Base-by-base conservation (phyloP, 2,888 invertebrate species). In the Empis stercorea region DNA sequence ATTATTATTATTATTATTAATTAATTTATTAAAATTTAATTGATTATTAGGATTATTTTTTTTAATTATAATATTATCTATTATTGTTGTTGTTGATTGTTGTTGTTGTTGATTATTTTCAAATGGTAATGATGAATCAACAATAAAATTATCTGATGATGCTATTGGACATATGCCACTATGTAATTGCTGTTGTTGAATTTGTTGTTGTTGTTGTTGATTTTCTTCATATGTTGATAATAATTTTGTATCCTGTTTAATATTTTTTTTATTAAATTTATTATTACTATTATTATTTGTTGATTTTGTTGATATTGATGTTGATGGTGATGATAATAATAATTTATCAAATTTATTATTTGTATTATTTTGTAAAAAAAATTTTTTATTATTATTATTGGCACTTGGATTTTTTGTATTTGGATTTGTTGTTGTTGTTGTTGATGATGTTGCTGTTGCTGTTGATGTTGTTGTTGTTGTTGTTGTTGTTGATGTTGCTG, bases 21-120 rank as follows among this genome's bases (percentile, higher is more conserved):
- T 20, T 20, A 20, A 20, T 20, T 27, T 27, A 27, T 27, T 27
- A 27, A 27, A 27, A 27, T 27, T 27, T 27, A 27, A 27, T 27
- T 27, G 23, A 27, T 27, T 27, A 27, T 27, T 27, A 27, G 23
- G 23, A 27, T 27, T 27, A 6, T 27, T 30, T 57, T 52, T 6
- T 59, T 58, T 30, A 59, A 43, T 16, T 57, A 57, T 56, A 58
- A 54, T 49, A 58, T 59, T n/a, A 58, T 59, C 13, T 58, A 57
- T 6, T 59, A 52, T 44, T 57, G 59, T 48, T 58, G 58, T 20
- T 23, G 27, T 20, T 30, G 23, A 41, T 42, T 16, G 34, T 38
- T 17, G 14, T 27, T 30, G 30, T 16, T 17, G 36, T 16, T 36
- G 37, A n/a, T 30, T n/a, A 11, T 20, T 20, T 15, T 38, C 36